Conservation (phyloP, 2,113 vertebrate genomes). For the Thalassoma bifasciatum region DNA sequence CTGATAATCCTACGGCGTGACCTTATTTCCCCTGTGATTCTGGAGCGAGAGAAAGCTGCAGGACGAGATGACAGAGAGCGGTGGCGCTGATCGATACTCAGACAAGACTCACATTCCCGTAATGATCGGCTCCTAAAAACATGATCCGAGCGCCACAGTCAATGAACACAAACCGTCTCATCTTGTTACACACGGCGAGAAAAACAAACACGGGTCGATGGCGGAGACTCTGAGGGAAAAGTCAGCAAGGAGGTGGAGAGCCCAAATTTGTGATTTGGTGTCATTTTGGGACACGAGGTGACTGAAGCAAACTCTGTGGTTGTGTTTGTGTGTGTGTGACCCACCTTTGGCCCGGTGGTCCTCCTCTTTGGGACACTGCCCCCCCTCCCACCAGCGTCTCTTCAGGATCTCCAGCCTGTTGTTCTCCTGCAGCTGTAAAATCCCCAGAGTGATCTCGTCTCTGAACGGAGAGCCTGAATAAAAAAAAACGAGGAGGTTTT, state of each 20-base stretch:
- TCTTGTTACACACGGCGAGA: not conserved
- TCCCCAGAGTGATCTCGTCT: conserved; percentile 91
- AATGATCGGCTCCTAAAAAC: not conserved
- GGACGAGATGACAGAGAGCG: not conserved
- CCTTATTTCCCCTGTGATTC: not conserved
- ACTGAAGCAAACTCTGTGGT: no score
- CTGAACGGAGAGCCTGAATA: conserved; percentile 87
- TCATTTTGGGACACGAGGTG: no score
- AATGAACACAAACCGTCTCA: not conserved
- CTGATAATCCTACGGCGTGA: not conserved
- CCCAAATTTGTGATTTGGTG: no score
- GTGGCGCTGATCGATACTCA: conserved; percentile 22
- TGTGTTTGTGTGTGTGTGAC: not conserved
- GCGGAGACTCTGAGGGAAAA: not conserved
- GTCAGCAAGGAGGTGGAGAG: no score
- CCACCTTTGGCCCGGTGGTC: conserved; percentile 92
- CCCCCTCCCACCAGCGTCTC: conserved; percentile 93
- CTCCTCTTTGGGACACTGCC: conserved; percentile 91
- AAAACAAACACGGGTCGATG: not conserved
- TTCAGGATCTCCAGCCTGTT: conserved; percentile 94
- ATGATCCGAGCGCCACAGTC: not conserved
- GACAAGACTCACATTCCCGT: not conserved
- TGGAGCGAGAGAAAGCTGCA: not conserved
- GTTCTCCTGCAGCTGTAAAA: conserved; percentile 92
- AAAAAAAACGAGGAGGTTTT: not conserved